These are phyloP conservation scores for Vanacampus margaritifer DNA, from an alignment of 2,113 vertebrate species.

Conservation along the genomic window DNA sequence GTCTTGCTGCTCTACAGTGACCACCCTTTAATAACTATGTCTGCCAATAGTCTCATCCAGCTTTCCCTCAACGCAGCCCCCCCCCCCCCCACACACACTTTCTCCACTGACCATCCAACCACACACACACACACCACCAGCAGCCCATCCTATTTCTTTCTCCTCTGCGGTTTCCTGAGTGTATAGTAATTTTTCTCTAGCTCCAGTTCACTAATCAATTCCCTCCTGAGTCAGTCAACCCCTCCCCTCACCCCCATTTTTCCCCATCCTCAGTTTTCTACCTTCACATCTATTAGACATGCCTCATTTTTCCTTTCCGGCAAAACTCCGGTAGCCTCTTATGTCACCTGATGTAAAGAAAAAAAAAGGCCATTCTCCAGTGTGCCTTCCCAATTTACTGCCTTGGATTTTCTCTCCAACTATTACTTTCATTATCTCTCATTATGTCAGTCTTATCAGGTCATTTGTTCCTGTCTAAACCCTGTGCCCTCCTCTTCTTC, in stretches of 20 bases:
- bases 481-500: slow-evolving; percentile 29
- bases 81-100: slow-evolving; percentile 3
- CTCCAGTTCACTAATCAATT: slow-evolving; percentile 59
- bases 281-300: slow-evolving; percentile 24
- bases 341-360: not conserved
- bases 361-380: not conserved
- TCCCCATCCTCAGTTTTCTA: not conserved
- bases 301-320: slow-evolving; percentile 27
- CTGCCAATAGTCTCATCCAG: slow-evolving; percentile 35
- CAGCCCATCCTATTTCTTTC: not conserved
- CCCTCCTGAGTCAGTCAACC: slow-evolving; percentile 44
- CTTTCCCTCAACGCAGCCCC: slow-evolving; percentile 20
- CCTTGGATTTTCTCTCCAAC: slow-evolving; percentile 20
- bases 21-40: slow-evolving; percentile 34
- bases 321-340: not conserved
- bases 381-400: slow-evolving; percentile 22
- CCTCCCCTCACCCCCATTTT: slow-evolving; percentile 11
- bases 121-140: not conserved
- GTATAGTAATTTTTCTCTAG: slow-evolving; percentile 45
- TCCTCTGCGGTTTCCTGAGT: slow-evolving; percentile 24
- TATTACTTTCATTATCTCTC: slow-evolving; percentile 41
- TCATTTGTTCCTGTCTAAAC: slow-evolving; percentile 41
- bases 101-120: not conserved
- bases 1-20: slow-evolving; percentile 16
- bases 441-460: slow-evolving; percentile 54